phyloP scores from a whole-genome alignment of 2,113 vertebrate genomes.

The Alethe castanea region DNA sequence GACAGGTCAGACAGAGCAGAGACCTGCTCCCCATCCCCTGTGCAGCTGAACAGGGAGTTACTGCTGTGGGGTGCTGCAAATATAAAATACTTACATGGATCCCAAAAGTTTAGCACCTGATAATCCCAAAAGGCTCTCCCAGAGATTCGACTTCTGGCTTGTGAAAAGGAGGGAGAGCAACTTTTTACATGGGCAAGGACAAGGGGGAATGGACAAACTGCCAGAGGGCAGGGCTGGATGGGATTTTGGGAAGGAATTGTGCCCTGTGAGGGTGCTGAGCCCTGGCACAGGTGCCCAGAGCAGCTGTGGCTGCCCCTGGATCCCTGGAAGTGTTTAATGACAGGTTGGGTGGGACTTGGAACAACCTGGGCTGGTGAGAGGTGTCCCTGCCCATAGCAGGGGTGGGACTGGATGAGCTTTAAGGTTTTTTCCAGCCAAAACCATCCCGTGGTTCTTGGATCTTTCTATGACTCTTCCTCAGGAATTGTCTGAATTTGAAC shows the following conservation, averaged over 20 bases:
- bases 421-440: background rate
- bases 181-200: background rate
- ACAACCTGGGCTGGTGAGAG: accelerated
- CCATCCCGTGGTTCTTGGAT: background rate
- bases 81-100: background rate
- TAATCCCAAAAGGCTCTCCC: background rate
- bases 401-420: accelerated
- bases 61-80: background rate
- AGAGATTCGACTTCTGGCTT: background rate
- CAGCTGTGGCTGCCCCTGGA: background rate
- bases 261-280: background rate
- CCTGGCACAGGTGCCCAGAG: background rate
- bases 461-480: too few species aligned
- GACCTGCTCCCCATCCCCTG: background rate
- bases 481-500: background rate
- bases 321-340: background rate
- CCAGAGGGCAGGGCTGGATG: accelerated
- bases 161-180: background rate
- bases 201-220: background rate
- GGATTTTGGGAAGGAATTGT: accelerated
- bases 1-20: background rate
- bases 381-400: background rate
- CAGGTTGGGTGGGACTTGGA: accelerated
- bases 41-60: background rate
- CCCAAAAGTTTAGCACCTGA: background rate